phyloP scores from a whole-genome alignment of 2,113 vertebrate genomes.

The Eupsittula cactorum region DNA sequence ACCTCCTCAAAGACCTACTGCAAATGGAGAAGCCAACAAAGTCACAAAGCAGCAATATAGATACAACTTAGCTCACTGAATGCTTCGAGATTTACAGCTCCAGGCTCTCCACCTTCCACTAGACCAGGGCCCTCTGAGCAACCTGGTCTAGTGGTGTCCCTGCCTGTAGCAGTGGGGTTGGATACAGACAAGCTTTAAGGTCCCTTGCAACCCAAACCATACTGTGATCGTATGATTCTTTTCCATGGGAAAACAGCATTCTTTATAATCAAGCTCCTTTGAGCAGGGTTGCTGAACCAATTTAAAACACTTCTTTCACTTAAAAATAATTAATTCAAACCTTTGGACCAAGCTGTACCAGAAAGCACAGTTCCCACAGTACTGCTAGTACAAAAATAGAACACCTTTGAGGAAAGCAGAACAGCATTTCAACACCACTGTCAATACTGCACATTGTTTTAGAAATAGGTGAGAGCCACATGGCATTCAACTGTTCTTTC shows the following conservation, averaged over 20 bases:
- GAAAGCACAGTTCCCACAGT: neutral
- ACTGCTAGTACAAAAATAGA: neutral
- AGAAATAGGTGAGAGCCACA: neutral
- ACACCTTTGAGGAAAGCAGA: neutral
- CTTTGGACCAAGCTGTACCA: neutral
- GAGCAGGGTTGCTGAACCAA: neutral
- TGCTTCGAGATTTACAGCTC: neutral
- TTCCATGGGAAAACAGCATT: neutral
- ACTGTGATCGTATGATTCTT: neutral
- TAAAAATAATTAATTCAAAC: neutral
- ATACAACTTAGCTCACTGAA: neutral
- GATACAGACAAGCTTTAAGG: rapidly evolving
- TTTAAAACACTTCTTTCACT: neutral
- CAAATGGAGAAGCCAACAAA: neutral
- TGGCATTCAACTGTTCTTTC: neutral
- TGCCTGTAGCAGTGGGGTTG: neutral
- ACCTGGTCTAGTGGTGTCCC: neutral
- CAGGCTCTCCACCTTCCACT: neutral
- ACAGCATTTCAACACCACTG: neutral
- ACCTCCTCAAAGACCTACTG: neutral
- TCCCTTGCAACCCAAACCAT: neutral
- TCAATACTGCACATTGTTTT: neutral
- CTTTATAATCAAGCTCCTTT: neutral
- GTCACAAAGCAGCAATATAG: neutral
- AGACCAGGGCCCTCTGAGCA: neutral